Evolutionary conservation across 1,140 invertebrate species (phyloP).

Genomic region (Zeugodacus cucurbitae): DNA sequence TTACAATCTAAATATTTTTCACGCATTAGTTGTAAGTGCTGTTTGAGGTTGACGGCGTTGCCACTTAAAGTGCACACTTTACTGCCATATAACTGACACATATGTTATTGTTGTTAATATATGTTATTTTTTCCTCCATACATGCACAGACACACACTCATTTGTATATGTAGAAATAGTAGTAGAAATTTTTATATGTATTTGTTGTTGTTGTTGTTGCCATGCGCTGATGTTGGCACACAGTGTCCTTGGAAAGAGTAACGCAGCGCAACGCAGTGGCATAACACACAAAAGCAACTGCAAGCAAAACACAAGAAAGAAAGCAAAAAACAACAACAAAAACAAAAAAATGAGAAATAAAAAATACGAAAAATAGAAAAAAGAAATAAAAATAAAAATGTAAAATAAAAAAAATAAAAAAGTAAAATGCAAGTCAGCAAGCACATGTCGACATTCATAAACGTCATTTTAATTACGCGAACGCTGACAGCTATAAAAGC

Average conservation of each 20-base stretch:
- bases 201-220: not conserved
- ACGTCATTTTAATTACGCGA: constrained; percentile 39
- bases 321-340: not conserved
- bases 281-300: constrained; percentile 6
- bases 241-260: constrained; percentile 21
- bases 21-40: constrained; percentile 27
- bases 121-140: not conserved
- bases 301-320: not conserved
- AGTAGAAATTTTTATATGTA: not conserved
- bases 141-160: not conserved
- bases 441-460: constrained; percentile 25
- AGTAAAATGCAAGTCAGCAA: constrained; percentile 4
- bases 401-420: not conserved
- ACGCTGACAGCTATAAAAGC: constrained; percentile 36
- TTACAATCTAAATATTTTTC: constrained; percentile 32
- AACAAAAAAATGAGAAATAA: not conserved
- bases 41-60: constrained; percentile 25
- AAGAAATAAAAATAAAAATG: not conserved
- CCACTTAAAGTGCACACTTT: constrained; percentile 35
- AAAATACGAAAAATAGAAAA: not conserved
- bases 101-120: not conserved
- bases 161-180: not conserved
- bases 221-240: not conserved
- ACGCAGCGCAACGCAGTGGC: not conserved
- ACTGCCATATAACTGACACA: constrained; percentile 12